Evolutionary conservation across 2,888 invertebrate species (phyloP).

Genomic region (Diplolepis rosae): DNA sequence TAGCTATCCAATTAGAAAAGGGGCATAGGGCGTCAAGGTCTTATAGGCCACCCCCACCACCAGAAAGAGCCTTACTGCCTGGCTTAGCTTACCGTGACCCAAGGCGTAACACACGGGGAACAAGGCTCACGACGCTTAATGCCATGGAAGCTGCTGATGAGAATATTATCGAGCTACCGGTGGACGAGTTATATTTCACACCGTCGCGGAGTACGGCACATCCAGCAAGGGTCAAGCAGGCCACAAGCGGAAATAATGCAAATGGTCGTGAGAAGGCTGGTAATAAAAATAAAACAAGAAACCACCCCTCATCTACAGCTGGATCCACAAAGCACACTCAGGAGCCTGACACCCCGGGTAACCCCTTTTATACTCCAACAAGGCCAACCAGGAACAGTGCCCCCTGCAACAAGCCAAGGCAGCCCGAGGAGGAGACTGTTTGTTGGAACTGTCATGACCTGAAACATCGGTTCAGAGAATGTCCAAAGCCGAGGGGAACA

Average conservation of each 20-base stretch:
- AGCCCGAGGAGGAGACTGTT: background rate
- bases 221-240: no score
- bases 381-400: background rate
- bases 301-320: no score
- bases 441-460: background rate
- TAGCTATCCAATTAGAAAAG: no score
- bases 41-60: no score
- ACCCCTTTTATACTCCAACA: background rate
- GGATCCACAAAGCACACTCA: background rate
- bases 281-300: no score
- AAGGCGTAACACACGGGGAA: background rate
- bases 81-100: background rate
- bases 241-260: background rate
- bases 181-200: background rate
- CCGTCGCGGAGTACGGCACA: no score
- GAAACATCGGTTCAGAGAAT: background rate
- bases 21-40: no score
- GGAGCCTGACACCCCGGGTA: fast-evolving
- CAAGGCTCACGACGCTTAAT: no score
- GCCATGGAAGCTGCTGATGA: background rate
- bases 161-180: background rate
- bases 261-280: background rate
- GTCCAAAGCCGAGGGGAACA: background rate
- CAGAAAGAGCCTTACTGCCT: no score
- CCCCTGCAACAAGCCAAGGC: background rate